Percentiles rank a stretch among this genome's conserved stretches.
These are phyloP conservation scores for Lepisosteus oculatus DNA, from an alignment of 2,113 vertebrate genomes.

Conservation along the genomic window DNA sequence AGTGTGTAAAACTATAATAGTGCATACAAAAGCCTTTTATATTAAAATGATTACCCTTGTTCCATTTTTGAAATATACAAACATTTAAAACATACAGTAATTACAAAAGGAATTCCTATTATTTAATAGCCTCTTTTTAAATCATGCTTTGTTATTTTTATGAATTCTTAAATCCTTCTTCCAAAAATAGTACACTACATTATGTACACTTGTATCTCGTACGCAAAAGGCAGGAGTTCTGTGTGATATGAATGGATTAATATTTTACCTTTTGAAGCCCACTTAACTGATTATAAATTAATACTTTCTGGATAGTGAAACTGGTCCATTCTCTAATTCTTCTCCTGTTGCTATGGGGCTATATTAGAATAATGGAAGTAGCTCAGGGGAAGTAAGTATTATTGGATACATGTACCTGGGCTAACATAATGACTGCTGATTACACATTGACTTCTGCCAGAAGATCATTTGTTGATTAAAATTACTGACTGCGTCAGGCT, in stretches of 20 bases:
- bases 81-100: too few species aligned
- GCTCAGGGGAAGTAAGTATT: not conserved
- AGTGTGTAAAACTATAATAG: too few species aligned
- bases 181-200: too few species aligned
- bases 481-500: not conserved
- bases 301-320: not conserved
- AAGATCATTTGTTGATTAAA: not conserved
- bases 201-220: too few species aligned
- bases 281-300: not conserved
- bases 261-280: not conserved
- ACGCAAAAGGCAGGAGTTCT: too few species aligned
- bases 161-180: too few species aligned
- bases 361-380: not conserved
- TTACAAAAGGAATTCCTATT: too few species aligned
- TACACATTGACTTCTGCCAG: not conserved
- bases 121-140: too few species aligned
- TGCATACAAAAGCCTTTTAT: too few species aligned
- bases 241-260: not conserved
- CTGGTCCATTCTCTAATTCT: not conserved
- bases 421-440: constrained; percentile 3
- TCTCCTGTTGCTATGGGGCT: not conserved
- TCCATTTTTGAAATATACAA: too few species aligned
- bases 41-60: too few species aligned
- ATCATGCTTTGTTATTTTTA: too few species aligned
- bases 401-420: not conserved